Conservation (phyloP, 2,113 vertebrate species). For the Centrocercus urophasianus region DNA sequence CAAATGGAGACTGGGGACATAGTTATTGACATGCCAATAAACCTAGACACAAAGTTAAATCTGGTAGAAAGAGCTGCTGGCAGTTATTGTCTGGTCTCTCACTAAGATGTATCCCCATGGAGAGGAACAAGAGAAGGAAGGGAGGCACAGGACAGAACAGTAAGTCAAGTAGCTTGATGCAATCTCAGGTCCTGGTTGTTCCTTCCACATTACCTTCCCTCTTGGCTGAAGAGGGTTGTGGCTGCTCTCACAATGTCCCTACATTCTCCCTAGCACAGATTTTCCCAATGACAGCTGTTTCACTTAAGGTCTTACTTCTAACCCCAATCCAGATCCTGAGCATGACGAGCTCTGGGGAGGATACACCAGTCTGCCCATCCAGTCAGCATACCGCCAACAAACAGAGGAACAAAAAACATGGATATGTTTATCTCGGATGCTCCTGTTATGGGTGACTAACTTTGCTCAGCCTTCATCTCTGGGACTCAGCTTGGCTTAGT, state of each 20-base stretch:
- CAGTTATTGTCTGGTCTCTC: neutral
- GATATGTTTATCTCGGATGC: neutral
- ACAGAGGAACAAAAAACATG: neutral
- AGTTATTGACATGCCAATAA: neutral
- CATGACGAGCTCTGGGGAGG: neutral
- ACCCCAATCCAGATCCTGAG: neutral
- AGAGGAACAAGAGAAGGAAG: neutral
- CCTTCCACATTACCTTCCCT: neutral
- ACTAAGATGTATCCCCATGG: neutral
- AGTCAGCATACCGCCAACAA: neutral
- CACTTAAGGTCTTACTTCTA: neutral
- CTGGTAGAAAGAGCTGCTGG: neutral
- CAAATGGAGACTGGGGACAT: neutral
- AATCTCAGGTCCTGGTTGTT: neutral
- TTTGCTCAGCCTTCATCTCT: accelerated
- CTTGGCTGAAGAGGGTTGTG: accelerated
- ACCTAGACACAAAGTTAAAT: neutral
- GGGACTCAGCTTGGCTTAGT: neutral
- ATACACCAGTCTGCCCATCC: neutral
- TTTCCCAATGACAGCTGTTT: neutral
- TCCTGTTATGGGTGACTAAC: neutral
- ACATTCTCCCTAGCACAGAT: accelerated
- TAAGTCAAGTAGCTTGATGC: neutral
- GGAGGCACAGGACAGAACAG: neutral
- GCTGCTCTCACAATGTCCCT: neutral